Conservation (phyloP, 2,888 invertebrate species). For the Folsomia candida region DNA sequence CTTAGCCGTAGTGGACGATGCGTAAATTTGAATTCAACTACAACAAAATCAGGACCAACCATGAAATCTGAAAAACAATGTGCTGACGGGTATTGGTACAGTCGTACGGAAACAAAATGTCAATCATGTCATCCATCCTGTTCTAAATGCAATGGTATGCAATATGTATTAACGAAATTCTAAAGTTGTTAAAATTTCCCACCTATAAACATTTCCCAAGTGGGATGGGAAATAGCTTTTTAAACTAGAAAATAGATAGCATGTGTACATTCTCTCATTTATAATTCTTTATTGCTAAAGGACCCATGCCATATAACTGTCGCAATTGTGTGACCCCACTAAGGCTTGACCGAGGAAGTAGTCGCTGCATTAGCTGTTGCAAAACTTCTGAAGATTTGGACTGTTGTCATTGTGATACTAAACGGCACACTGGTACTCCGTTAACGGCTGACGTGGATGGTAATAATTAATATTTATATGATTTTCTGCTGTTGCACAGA, state of each 20-base stretch:
- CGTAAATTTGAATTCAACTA: slow-evolving; percentile 28
- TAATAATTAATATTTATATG: slow-evolving; percentile 15
- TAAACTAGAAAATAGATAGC: slow-evolving; percentile 5
- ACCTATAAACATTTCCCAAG: not conserved
- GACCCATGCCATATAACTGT: slow-evolving; percentile 61
- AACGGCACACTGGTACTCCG: slow-evolving; percentile 32
- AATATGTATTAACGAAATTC: slow-evolving; percentile 32
- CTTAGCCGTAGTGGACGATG: slow-evolving; percentile 75
- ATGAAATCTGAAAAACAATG: slow-evolving; percentile 66
- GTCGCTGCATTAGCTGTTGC: slow-evolving; percentile 74
- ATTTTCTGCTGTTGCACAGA: not conserved
- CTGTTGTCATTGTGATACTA: slow-evolving; percentile 67
- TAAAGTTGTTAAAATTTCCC: not conserved
- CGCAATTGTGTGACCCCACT: slow-evolving; percentile 66
- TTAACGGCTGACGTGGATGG: slow-evolving; percentile 34
- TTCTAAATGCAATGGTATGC: slow-evolving; percentile 75
- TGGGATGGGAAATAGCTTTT: not conserved
- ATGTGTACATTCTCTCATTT: too few species aligned
- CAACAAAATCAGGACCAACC: slow-evolving; percentile 15
- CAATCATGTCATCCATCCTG: slow-evolving; percentile 87
- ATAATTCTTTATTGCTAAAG: slow-evolving; percentile 57
- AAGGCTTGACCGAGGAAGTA: slow-evolving; percentile 68
- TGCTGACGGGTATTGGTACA: slow-evolving; percentile 74
- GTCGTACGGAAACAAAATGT: slow-evolving; percentile 71
- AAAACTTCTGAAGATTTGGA: slow-evolving; percentile 60